phyloP scores from a whole-genome alignment of 2,113 vertebrate genomes.

The Oreochromis spilurus region DNA sequence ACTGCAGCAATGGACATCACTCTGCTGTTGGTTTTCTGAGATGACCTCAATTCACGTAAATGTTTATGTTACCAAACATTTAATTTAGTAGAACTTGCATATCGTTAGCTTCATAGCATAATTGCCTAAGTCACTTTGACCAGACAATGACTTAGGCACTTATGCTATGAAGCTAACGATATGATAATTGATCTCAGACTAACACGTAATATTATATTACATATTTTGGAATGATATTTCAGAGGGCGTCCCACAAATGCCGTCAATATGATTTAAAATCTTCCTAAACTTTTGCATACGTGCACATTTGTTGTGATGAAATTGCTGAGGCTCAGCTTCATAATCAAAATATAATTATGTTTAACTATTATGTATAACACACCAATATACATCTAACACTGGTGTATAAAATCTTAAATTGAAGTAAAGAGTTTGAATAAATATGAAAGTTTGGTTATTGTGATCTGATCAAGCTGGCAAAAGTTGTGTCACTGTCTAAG shows the following conservation, averaged over 20 bases:
- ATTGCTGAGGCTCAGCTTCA: background rate
- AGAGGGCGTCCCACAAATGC: background rate
- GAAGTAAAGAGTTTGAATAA: background rate
- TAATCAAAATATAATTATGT: background rate
- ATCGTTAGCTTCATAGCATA: no score
- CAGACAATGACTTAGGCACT: no score
- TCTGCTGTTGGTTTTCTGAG: background rate
- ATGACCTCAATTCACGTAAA: background rate
- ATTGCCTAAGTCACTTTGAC: no score
- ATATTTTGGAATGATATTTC: background rate
- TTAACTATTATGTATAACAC: background rate
- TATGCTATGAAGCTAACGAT: no score
- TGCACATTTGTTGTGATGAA: background rate
- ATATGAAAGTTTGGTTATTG: background rate
- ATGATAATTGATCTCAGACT: background rate
- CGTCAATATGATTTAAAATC: background rate
- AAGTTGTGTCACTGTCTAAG: background rate
- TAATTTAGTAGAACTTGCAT: background rate
- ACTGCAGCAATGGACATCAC: background rate
- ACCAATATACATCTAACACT: background rate
- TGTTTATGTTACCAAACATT: background rate
- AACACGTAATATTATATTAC: background rate
- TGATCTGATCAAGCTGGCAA: background rate
- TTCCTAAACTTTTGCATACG: background rate
- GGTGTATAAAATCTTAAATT: background rate